Percentiles rank a stretch among this genome's conserved stretches.
Evolutionary conservation across 2,113 vertebrate species (phyloP).

Genomic region (Atlantisia rogersi): DNA sequence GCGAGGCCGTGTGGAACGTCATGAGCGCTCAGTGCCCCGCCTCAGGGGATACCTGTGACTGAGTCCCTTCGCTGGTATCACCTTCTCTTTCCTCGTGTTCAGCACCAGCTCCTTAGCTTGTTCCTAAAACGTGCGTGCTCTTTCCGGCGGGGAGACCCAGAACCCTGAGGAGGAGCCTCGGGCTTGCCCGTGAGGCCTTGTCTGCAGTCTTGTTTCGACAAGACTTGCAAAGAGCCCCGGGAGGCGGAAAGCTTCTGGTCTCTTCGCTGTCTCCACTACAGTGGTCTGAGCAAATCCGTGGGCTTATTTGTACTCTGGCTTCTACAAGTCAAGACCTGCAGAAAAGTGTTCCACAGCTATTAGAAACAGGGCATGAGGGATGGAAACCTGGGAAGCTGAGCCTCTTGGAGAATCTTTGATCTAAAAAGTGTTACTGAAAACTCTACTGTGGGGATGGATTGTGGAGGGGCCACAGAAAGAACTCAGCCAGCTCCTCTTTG

Average conservation of each 20-base stretch:
- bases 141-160: not conserved
- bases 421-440: not conserved
- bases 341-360: not conserved
- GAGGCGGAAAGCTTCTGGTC: not conserved
- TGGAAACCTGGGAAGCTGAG: not conserved
- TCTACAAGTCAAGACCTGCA: not conserved
- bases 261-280: not conserved
- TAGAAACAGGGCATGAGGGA: not conserved
- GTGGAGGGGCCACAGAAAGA: not conserved
- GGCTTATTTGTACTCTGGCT: not conserved
- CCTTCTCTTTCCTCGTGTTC: fast-evolving
- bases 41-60: fast-evolving
- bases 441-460: not conserved
- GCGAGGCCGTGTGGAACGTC: fast-evolving
- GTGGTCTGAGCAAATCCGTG: not conserved
- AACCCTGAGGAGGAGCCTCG: not conserved
- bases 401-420: not conserved
- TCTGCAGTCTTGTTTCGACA: not conserved
- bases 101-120: not conserved
- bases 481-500: not conserved
- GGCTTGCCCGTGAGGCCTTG: not conserved
- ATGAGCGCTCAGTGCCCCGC: fast-evolving
- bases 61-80: fast-evolving
- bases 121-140: not conserved
- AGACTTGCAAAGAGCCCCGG: not conserved